Evolutionary conservation across 53 echinoderm and acorn worm species (phyloP).

Genomic region (Apostichopus leukothele): DNA sequence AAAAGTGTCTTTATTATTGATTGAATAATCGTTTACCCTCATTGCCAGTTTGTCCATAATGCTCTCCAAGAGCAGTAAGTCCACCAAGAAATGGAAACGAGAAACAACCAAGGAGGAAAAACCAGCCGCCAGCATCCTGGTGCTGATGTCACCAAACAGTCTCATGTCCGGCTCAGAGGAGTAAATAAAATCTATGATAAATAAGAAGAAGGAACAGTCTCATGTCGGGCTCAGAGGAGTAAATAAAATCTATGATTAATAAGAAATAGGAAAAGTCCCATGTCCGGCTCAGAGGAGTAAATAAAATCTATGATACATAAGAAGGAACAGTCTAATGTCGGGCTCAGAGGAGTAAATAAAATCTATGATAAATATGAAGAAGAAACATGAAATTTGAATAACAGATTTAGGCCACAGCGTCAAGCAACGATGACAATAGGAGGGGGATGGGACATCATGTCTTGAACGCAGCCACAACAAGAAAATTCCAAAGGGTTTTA

Average conservation of each 20-base stretch:
- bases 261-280: neutral
- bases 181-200: slow-evolving; percentile 1
- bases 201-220: neutral
- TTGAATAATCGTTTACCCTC: slow-evolving; percentile 52
- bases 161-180: slow-evolving; percentile 11
- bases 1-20: no score
- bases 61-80: slow-evolving; percentile 77
- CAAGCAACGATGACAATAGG: no score
- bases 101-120: slow-evolving; percentile 53
- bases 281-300: slow-evolving; percentile 10
- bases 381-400: no score
- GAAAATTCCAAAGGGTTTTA: no score
- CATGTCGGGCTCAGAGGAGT: neutral
- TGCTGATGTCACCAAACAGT: slow-evolving; percentile 11
- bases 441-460: no score
- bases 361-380: neutral
- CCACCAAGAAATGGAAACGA: slow-evolving; percentile 68
- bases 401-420: no score
- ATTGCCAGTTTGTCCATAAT: slow-evolving; percentile 70
- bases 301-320: neutral
- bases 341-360: slow-evolving; percentile 3
- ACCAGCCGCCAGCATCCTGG: slow-evolving; percentile 50
- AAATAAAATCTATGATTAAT: slow-evolving; percentile 1
- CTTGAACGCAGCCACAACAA: no score
- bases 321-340: neutral